Evolutionary conservation across 2,888 invertebrate species (phyloP).

Genomic region (Tiliacea aurago): DNA sequence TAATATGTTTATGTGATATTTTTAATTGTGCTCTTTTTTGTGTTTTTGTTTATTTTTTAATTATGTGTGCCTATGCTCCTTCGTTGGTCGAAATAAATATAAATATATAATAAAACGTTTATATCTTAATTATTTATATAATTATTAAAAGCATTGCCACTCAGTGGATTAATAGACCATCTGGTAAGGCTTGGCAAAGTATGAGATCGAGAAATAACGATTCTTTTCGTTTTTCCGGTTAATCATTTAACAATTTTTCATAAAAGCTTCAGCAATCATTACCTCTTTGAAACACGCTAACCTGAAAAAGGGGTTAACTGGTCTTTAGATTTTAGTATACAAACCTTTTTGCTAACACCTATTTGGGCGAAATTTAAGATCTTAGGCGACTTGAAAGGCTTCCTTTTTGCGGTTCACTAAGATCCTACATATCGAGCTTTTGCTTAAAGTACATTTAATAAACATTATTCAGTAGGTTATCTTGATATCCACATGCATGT

Average conservation of each 20-base stretch:
- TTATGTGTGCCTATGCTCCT: too few relatives aligned
- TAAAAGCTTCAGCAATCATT: constrained; percentile 3
- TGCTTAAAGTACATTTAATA: constrained; percentile 43
- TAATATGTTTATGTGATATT: too few relatives aligned
- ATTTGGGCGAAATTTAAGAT: constrained; percentile 47
- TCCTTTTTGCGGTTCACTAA: constrained; percentile 33
- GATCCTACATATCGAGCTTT: constrained; percentile 33
- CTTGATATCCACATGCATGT: constrained; percentile 43
- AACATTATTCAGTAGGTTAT: constrained; percentile 51
- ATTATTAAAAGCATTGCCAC: too few relatives aligned
- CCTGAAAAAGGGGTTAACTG: constrained; percentile 31
- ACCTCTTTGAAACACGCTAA: constrained; percentile 20
- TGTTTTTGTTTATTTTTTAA: too few relatives aligned
- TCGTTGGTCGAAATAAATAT: too few relatives aligned
- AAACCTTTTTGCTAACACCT: constrained; percentile 54
- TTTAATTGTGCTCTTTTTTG: too few relatives aligned
- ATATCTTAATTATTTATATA: too few relatives aligned
- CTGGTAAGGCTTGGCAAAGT: background rate
- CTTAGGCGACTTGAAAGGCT: constrained; percentile 36
- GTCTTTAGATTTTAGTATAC: constrained; percentile 50
- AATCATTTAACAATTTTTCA: background rate
- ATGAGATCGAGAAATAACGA: too few relatives aligned
- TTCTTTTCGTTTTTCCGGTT: background rate
- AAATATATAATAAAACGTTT: too few relatives aligned
- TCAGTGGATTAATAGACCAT: too few relatives aligned